Evolutionary conservation across 2,888 invertebrate genomes (phyloP).

Genomic region (Tetragonula carbonaria): DNA sequence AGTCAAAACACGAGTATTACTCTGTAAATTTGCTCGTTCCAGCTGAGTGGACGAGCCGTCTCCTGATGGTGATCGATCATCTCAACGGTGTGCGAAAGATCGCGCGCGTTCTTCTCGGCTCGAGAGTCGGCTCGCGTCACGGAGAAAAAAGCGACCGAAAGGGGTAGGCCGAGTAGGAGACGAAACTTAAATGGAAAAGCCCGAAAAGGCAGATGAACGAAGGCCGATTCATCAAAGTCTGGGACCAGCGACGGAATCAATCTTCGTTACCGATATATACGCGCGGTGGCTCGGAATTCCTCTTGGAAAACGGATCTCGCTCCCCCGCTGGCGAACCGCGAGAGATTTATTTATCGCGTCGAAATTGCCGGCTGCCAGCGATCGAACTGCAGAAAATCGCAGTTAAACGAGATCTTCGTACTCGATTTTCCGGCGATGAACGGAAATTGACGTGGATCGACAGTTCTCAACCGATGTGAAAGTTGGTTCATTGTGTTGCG

Average conservation of each 20-base stretch:
- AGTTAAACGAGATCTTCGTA: conserved; percentile 15
- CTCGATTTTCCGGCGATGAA: background rate
- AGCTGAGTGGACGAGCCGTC: background rate
- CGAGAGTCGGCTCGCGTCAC: background rate
- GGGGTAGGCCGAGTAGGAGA: background rate
- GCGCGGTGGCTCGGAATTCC: conserved; percentile 16
- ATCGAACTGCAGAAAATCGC: conserved; percentile 23
- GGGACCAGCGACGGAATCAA: conserved; percentile 35
- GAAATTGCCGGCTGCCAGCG: conserved; percentile 30
- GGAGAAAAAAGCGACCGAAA: background rate
- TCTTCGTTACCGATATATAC: conserved; percentile 48
- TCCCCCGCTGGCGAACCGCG: background rate
- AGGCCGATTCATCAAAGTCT: conserved; percentile 54
- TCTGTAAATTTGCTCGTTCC: conserved; percentile 30
- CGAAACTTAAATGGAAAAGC: conserved; percentile 56
- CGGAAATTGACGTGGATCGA: conserved; percentile 16
- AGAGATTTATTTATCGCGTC: conserved; percentile 50
- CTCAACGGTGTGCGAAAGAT: conserved; percentile 16
- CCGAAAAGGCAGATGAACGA: conserved; percentile 39
- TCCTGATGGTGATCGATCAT: conserved; percentile 36
- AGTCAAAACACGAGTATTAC: conserved; percentile 2
- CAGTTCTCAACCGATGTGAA: background rate
- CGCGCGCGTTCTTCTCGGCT: background rate
- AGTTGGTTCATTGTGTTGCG: no score
- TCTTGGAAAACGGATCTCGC: conserved; percentile 21